These are phyloP conservation scores for Marasmarcha lunaedactyla DNA, from an alignment of 2,888 invertebrate species.

Conservation along the genomic window DNA sequence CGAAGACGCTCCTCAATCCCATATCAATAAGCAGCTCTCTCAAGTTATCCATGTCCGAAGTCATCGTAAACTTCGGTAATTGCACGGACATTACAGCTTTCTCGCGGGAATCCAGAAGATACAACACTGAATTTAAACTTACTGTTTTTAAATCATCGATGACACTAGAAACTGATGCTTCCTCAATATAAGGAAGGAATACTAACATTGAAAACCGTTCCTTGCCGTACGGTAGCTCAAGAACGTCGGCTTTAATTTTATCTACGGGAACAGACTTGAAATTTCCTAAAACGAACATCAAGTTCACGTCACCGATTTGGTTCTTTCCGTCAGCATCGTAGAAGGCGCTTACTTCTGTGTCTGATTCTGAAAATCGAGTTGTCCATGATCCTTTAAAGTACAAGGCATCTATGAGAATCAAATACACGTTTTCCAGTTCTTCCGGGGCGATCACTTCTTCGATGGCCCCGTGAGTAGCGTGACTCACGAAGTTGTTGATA, in stretches of 20 bases:
- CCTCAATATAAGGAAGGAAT: slow-evolving; percentile 67
- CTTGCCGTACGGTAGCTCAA: slow-evolving; percentile 46
- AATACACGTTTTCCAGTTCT: slow-evolving; percentile 29
- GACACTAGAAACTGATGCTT: slow-evolving; percentile 44
- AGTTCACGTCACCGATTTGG: slow-evolving; percentile 36
- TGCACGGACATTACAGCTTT: slow-evolving; percentile 57
- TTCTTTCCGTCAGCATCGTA: slow-evolving; percentile 28
- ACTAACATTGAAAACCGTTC: slow-evolving; percentile 73
- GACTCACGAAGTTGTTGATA: slow-evolving; percentile 38
- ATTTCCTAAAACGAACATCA: slow-evolving; percentile 29
- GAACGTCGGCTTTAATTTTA: slow-evolving; percentile 28
- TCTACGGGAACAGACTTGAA: slow-evolving; percentile 26
- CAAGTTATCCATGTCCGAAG: slow-evolving; percentile 51
- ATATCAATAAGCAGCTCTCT: slow-evolving; percentile 53
- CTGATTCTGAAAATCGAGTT: slow-evolving; percentile 25
- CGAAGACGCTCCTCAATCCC: slow-evolving; percentile 43
- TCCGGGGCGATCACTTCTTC: slow-evolving; percentile 35
- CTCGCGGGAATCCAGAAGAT: slow-evolving; percentile 35
- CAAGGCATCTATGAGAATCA: slow-evolving; percentile 42
- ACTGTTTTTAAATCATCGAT: slow-evolving; percentile 53
- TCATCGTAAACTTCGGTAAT: slow-evolving; percentile 71
- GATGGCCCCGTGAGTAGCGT: slow-evolving; percentile 36
- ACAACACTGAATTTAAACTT: slow-evolving; percentile 54
- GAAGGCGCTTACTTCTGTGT: slow-evolving; percentile 35
- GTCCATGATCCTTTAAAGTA: slow-evolving; percentile 51